Evolutionary conservation across 2,888 invertebrate genomes (phyloP), one percentile per base, ranked within the genome.

Genomic region (Aspidiotus destructor): DNA sequence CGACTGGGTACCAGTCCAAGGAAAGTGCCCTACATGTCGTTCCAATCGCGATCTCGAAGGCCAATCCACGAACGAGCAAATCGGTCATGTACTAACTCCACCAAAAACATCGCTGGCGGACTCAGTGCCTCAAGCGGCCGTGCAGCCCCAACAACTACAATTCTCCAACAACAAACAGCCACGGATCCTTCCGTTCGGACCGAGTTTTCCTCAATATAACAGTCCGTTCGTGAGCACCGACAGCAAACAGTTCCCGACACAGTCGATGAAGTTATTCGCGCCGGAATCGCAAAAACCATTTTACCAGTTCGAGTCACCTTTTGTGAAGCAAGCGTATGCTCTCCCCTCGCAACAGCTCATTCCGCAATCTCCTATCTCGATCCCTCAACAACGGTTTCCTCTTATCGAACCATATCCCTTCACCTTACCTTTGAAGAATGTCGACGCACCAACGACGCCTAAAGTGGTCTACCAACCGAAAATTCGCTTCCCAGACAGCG

Each of bases 1-100:
- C 71, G 84, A 83, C 69, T 84, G 84, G 84, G 79, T 84, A 68
- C 84, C 84, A 13, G 75, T 84, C 15, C 74, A 77, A 10, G 75
- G 78, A 62, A 78, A 77, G 57, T 75, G 74, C 65, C 76, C 78
- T 40, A 75, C 77, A 1, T 73, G 76, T 13, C 15, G 62, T 60
- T 70, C 58, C 62, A 71, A 65, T 69, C 52, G 69, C 11, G 71
- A 71, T 62, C 41, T 67, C 52, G 68, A 68, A 53, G 70, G 70
- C 28, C 70, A 71, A 67, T 53, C 71, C 16, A 69, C 69, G 15
- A 72, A 70, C 67, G 68, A 71, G 11, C 69, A 72, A 57, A 69
- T 71, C 53, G 58, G 71, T 54, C 64, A 71, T 48, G 70, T 71
- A 55, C 62, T 72, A 16, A 62, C 65, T 62, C 69, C 69, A 16